These are phyloP conservation scores for Epistrophe eligans DNA, from an alignment of 2,888 invertebrate species.

Conservation along the genomic window DNA sequence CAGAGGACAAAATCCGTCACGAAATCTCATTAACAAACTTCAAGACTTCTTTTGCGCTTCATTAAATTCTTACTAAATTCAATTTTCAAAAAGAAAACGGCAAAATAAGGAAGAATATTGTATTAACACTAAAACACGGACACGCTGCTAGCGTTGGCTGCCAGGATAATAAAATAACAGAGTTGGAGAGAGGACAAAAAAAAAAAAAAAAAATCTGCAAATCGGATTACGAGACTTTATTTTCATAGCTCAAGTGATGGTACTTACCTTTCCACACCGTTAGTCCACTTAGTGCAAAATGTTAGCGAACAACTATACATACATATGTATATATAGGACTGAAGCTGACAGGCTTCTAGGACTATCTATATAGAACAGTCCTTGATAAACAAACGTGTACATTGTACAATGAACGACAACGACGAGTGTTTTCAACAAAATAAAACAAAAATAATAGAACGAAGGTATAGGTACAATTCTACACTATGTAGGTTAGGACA, in stretches of 20 bases:
- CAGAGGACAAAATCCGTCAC: constrained; percentile 37
- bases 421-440: not conserved
- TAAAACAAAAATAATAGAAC: constrained; percentile 2
- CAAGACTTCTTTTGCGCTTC: constrained; percentile 52
- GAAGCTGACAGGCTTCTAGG: not conserved
- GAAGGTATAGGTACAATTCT: constrained; percentile 7
- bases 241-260: constrained; percentile 21
- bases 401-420: not conserved
- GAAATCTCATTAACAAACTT: constrained; percentile 60
- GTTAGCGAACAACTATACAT: not conserved
- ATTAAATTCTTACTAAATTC: constrained; percentile 62
- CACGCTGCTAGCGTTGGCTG: not conserved
- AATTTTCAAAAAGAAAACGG: constrained; percentile 40
- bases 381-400: not conserved
- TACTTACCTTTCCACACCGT: constrained; percentile 27
- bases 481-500: constrained; percentile 27
- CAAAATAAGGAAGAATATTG: constrained; percentile 7
- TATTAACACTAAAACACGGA: constrained; percentile 4
- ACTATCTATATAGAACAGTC: not conserved
- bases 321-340: not conserved
- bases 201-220: constrained; percentile 6
- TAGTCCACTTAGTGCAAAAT: constrained; percentile 13
- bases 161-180: constrained; percentile 14
- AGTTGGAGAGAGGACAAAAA: not conserved
- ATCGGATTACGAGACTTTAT: constrained; percentile 63